Base-by-base conservation (phyloP, 1,140 invertebrate species). In the Lucilia cuprina region DNA sequence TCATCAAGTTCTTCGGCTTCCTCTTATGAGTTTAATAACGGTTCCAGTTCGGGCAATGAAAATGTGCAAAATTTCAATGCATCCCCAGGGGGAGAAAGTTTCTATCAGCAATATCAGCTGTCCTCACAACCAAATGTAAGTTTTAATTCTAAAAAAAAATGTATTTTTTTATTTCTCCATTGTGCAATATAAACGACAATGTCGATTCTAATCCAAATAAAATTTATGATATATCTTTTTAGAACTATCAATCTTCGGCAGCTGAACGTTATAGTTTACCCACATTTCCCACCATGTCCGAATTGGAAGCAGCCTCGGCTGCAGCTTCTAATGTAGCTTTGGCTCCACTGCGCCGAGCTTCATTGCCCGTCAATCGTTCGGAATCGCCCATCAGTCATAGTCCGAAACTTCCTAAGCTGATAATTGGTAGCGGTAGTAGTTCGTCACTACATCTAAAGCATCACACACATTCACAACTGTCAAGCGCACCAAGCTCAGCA, bases 341-440 rank as follows among this genome's bases (percentile, higher is more conserved):
- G 34, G 85, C 93, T 12, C 92, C 95, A 49, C 93, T 95, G 86
- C 92, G 96, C 84, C 92, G 95, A 84, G 93, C 95, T 9, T 96
- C 95, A 0, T 88, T 96, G 83, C 95, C 95, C 4, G 92, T 96
- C 0, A 95, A 96, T 88, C 92, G 95, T 85, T 95, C 95, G 2
- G 95, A 96, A 89, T 96, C 95, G 5, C 95, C 94, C 60, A 95
- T 94, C 92, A 94, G 93, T 86, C 94, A 95, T 85, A 94, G 94
- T 86, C 94, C 94, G 2, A 94, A 94, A 87, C 87, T 94, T 80
- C 92, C 92, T 21, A 92, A 93, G 70, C 89, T 93, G 75, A 87
- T 92, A 21, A 92, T 92, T 17, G 93, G 93, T 77, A 90, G 86
- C n/a, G 93, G 93, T 77, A 90, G 86, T 87, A 30, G 82, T 60